These are phyloP conservation scores for Eristalis pertinax DNA, from an alignment of 2,888 invertebrate genomes.

Conservation along the genomic window DNA sequence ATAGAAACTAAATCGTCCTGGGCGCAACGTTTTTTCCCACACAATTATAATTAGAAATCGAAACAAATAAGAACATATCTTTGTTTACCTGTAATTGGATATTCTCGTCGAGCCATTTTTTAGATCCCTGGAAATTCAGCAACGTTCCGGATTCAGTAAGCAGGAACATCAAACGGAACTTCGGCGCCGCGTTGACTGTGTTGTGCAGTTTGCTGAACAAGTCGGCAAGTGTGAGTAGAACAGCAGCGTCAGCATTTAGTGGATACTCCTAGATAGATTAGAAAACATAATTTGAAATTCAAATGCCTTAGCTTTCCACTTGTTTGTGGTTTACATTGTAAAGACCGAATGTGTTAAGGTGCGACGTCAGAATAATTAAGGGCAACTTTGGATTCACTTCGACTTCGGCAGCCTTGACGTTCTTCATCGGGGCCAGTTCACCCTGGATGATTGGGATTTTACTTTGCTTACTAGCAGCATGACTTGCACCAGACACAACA, in stretches of 20 bases:
- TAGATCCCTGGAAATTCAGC: constrained; percentile 95
- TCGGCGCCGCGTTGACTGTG: constrained; percentile 87
- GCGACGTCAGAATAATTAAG: constrained; percentile 94
- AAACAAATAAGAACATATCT: background rate
- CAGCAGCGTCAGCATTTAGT: constrained; percentile 93
- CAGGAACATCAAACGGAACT: constrained; percentile 92
- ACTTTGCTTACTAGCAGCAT: constrained; percentile 88
- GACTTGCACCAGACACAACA: constrained; percentile 89
- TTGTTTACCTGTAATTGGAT: constrained; percentile 85
- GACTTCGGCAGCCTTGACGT: constrained; percentile 75
- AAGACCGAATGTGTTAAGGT: constrained; percentile 95
- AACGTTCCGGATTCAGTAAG: constrained; percentile 95
- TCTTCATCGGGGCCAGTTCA: constrained; percentile 84
- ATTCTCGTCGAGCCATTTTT: constrained; percentile 94
- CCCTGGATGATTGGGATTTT: constrained; percentile 94
- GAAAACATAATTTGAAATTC: background rate
- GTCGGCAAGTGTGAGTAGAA: constrained; percentile 92
- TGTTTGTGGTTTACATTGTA: constrained; percentile 89
- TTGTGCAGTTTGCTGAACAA: constrained; percentile 94
- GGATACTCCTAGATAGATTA: constrained; percentile 88
- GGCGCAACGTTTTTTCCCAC: background rate
- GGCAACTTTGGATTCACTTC: constrained; percentile 85
- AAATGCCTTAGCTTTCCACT: background rate
- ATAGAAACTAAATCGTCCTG: constrained; percentile 75
- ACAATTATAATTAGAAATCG: constrained; percentile 14